phyloP scores from a whole-genome alignment of 23 tunicate species.

The Styela plicata region DNA sequence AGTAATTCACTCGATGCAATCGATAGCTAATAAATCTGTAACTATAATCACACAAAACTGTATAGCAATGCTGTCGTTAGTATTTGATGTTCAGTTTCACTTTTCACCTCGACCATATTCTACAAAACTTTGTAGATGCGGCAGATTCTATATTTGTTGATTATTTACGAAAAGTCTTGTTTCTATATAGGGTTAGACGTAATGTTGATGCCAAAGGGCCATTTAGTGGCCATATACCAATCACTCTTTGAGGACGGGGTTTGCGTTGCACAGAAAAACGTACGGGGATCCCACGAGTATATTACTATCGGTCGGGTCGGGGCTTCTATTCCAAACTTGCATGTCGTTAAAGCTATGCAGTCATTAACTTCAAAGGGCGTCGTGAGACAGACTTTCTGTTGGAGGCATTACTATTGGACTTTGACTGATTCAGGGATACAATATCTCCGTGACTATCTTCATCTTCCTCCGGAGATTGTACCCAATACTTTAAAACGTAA shows the following conservation, averaged over 20 bases:
- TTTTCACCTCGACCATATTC: no score
- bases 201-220: slow-evolving; percentile 49
- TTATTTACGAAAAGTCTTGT: no score
- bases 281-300: background rate
- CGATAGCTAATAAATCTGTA: no score
- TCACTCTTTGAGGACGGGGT: slow-evolving; percentile 39
- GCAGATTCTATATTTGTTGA: no score
- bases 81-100: no score
- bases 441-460: slow-evolving; percentile 32
- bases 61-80: no score
- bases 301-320: background rate
- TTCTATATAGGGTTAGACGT: slow-evolving; percentile 1
- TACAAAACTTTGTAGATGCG: no score
- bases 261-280: slow-evolving; percentile 22
- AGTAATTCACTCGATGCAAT: no score
- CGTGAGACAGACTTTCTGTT: slow-evolving; percentile 30
- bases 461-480: slow-evolving; percentile 38
- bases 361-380: slow-evolving; percentile 33
- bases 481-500: slow-evolving; percentile 26
- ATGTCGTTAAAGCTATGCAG: slow-evolving; percentile 42
- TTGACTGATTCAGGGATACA: slow-evolving; percentile 38
- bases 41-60: no score
- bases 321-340: slow-evolving; percentile 26
- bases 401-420: slow-evolving; percentile 49
- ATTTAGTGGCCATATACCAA: slow-evolving; percentile 28